Base-by-base conservation (phyloP, 92 coral and sea anemone genomes). In the Porites lobata region DNA sequence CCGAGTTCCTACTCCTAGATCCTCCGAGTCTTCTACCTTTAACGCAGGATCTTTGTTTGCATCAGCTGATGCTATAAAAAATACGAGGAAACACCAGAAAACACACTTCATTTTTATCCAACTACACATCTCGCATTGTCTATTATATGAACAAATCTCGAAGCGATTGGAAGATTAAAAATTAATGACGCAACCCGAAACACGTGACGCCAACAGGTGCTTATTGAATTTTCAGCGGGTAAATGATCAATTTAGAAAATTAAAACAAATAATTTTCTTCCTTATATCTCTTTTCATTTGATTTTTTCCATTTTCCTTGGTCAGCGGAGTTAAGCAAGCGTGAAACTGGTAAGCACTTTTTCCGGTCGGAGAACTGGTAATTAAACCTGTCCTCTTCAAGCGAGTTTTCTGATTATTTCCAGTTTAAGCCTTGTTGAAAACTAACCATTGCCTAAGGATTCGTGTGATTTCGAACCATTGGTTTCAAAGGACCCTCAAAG, bases 191-290 rank as follows among this genome's bases (percentile, higher is more conserved):
- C 14, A 21, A 54, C 76, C 18, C 67, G 11, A 53, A 69, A 69
- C 54, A 52, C 61, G 61, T 20, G 50, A 71, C 26, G 4, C 77
- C 47, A 32, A 71, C 86, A 82, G 86, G 86, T 82, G 65, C 66
- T 32, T 20, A 17, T 4, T 32, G 8, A 57, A 38, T 29, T 72
- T 15, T 57, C 53, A 32, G 69, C 86, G 68, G 86, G 86, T 82
- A 57, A 82, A 69, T 82, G 47, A 82, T 50, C 77, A 82, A 50
- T 62, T 43, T 10, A 79, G 56, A 26, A 52, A 24, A 76, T 53
- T 2, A 53, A 68, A 43, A 80, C 12, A 19, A 50, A 3, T 38
- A 11, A 32, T 32, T 69, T 69, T 10, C 15, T 12, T 56, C 12
- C 11, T 8, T 11, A 56, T 10, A 56, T 56, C 15, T 10, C 15